A percentile compares a stretch with the other conserved stretches of the same genome.
Evolutionary conservation across 2,113 vertebrate species (phyloP).

Genomic region (Rallus limicola): DNA sequence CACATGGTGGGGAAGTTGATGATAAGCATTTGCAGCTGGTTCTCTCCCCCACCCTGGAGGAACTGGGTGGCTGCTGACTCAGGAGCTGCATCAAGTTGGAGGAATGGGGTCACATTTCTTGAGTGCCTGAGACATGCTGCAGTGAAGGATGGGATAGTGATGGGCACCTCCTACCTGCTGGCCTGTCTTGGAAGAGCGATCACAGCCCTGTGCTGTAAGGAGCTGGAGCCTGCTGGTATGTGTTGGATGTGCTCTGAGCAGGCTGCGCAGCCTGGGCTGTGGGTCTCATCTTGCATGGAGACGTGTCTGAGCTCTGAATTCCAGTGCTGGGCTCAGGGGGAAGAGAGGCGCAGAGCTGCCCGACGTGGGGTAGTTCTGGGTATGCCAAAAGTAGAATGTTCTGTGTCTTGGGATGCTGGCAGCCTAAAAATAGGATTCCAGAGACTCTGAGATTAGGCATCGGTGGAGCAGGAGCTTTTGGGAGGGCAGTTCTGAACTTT

Average conservation of each 20-base stretch:
- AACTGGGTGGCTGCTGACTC: conserved; percentile 19
- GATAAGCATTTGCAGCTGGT: conserved; percentile 38
- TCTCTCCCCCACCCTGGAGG: not conserved
- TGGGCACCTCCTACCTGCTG: not conserved
- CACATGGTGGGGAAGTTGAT: not conserved
- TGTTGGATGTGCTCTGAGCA: not conserved
- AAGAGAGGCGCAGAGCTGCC: not conserved
- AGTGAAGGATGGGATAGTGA: not conserved
- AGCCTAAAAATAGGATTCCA: conserved; percentile 15
- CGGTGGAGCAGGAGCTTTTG: not conserved
- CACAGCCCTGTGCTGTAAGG: not conserved
- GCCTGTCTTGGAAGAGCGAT: not conserved
- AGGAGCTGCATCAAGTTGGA: not conserved
- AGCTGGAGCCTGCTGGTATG: not conserved
- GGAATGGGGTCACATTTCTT: not conserved
- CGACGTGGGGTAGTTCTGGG: not conserved
- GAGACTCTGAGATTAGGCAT: not conserved
- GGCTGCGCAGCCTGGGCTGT: fast-evolving
- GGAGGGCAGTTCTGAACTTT: not conserved
- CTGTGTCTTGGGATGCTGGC: not conserved
- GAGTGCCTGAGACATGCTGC: not conserved
- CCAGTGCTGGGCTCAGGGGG: not conserved
- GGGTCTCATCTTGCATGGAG: not conserved
- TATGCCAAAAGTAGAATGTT: conserved; percentile 7
- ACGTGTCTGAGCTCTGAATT: not conserved